Evolutionary conservation across 2,888 invertebrate species (phyloP), one percentile per base, ranked within the genome.

Genomic region (Physocephala rufipes): DNA sequence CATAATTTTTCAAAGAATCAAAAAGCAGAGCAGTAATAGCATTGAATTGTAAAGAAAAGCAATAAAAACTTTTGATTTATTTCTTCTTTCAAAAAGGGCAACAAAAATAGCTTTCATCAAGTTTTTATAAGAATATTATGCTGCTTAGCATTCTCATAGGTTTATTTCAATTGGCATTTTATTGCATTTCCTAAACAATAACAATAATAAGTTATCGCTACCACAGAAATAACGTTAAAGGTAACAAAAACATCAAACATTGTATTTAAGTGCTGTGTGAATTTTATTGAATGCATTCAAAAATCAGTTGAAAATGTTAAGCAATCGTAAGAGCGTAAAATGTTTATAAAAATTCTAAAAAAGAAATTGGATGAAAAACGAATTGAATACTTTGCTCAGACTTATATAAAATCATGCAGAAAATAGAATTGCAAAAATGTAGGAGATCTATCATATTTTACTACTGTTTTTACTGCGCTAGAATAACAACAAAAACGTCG

Each of bases 401-500:
- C 55, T 67, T 67, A 55, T 55, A 55, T 43, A 55, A 66, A 66
- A 55, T 66, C 66, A 66, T 21, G 12, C 66, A 36, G 9, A 36
- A 4, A 66, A 53, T 30, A 43, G 21, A 43, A 36, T 55, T 55
- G 19, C 66, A 53, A 21, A 16, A 12, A 36, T 58, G 15, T 47
- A 55, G 21, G 1, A 55, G 24, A 26, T 15, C 55, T 16, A 55
- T 15, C 26, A 9, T 36, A 9, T 4, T 36, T 7, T 36, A 36
- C 4, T 36, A 36, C 36, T 4, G 36, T 36, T 36, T 36, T 36
- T 36, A 36, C 36, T 9, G 9, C 36, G 9, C 36, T 7, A 36
- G 9, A 36, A 36, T 9, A 36, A 36, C 36, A 36, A 36, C 36
- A 36, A 36, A 4, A 36, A 9, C 36, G 9, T 7, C 36, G 9